These are phyloP conservation scores for Andrena haemorrhoa DNA, from an alignment of 2,888 invertebrate species.

Conservation along the genomic window DNA sequence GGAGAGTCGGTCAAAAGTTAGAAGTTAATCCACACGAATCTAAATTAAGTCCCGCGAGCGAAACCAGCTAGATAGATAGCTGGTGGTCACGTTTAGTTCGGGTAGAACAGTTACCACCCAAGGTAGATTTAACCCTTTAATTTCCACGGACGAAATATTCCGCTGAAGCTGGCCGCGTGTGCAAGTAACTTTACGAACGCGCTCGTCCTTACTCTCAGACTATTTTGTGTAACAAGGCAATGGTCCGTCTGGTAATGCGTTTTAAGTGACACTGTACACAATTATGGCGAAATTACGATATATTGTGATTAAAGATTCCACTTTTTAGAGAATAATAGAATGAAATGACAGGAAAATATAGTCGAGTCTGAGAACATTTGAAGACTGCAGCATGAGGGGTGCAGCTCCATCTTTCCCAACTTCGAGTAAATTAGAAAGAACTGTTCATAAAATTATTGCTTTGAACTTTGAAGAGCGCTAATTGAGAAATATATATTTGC, in stretches of 20 bases:
- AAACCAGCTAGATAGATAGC: slow-evolving; percentile 55
- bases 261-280: background rate
- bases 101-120: slow-evolving; percentile 41
- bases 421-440: too few species aligned
- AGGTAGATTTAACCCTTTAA: slow-evolving; percentile 51
- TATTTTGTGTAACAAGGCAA: background rate
- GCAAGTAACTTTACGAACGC: slow-evolving; percentile 16
- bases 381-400: too few species aligned
- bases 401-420: too few species aligned
- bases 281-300: background rate
- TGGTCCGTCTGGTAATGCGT: background rate
- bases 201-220: slow-evolving; percentile 4
- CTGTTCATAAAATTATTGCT: too few species aligned
- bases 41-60: slow-evolving; percentile 60
- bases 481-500: too few species aligned
- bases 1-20: slow-evolving; percentile 55
- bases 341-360: too few species aligned
- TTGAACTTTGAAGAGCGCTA: background rate
- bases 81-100: slow-evolving; percentile 54
- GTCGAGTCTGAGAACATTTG: background rate
- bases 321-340: too few species aligned
- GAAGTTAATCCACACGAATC: slow-evolving; percentile 63
- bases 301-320: background rate
- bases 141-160: slow-evolving; percentile 45
- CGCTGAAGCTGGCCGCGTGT: slow-evolving; percentile 17